Conservation (phyloP, 2,888 invertebrate species). For the Pristionchus fissidentatus region DNA sequence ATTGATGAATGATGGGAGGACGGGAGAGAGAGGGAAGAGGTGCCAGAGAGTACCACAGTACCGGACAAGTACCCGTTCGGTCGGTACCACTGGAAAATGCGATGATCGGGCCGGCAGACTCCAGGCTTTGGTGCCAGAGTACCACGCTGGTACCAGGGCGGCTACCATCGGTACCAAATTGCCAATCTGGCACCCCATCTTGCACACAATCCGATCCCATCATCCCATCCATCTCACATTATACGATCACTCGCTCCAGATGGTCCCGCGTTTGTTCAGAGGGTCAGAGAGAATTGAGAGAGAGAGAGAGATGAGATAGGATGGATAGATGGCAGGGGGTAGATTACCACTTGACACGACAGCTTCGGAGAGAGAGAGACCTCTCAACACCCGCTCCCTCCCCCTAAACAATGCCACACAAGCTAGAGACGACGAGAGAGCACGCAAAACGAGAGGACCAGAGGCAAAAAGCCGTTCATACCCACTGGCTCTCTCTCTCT, state of each 20-base stretch:
- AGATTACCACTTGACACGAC: conserved; percentile 5
- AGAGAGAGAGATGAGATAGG: too few relatives aligned
- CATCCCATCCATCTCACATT: neutral
- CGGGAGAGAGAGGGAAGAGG: neutral
- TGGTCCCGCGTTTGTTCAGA: neutral
- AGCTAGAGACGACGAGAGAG: too few relatives aligned
- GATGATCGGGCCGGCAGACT: too few relatives aligned
- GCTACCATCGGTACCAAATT: too few relatives aligned
- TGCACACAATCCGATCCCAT: too few relatives aligned
- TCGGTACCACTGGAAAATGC: neutral
- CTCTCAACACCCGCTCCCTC: neutral
- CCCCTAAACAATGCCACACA: neutral
- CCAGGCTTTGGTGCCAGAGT: too few relatives aligned
- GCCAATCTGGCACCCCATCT: too few relatives aligned
- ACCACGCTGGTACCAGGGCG: too few relatives aligned
- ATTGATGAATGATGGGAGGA: neutral
- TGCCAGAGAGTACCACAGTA: neutral
- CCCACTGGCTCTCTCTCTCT: neutral
- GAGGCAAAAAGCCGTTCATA: too few relatives aligned
- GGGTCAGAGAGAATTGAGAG: neutral
- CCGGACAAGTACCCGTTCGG: too few relatives aligned
- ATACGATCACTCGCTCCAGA: conserved; percentile 15
- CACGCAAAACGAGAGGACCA: too few relatives aligned
- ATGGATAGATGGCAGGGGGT: neutral
- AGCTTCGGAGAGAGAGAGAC: neutral